Evolutionary conservation across 2,113 vertebrate genomes (phyloP).

Genomic region (Prunella himalayana): DNA sequence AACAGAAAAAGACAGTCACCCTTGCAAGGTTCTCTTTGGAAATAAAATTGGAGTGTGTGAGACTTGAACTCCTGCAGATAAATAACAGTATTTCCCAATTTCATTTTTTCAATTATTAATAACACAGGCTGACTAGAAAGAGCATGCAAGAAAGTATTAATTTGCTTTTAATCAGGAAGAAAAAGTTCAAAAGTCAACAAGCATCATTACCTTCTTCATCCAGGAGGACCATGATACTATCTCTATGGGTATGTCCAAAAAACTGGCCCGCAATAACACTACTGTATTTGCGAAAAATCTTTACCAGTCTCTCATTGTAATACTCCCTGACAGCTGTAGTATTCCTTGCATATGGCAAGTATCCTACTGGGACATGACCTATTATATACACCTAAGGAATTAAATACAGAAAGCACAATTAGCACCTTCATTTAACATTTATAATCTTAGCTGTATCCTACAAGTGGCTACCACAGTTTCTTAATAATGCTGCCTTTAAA

Average conservation of each 20-base stretch:
- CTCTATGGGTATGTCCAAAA: constrained; percentile 93
- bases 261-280: constrained; percentile 86
- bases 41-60: neutral
- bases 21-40: neutral
- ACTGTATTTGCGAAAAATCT: constrained; percentile 85
- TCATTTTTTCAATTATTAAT: neutral
- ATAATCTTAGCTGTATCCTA: neutral
- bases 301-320: constrained; percentile 85
- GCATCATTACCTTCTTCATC: constrained; percentile 78
- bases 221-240: constrained; percentile 91
- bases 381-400: constrained; percentile 87
- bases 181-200: neutral
- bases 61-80: neutral
- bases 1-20: neutral
- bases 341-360: constrained; percentile 75
- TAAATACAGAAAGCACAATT: neutral
- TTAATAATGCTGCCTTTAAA: neutral
- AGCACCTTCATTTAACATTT: neutral
- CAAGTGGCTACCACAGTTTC: neutral
- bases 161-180: neutral
- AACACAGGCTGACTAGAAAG: neutral
- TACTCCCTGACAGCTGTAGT: constrained; percentile 76
- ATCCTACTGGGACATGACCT: constrained; percentile 89
- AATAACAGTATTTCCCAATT: neutral
- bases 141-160: neutral